Evolutionary conservation across 2,797 vertebrate species (phyloP).

Genomic region (Gymnoscopelus braueri): DNA sequence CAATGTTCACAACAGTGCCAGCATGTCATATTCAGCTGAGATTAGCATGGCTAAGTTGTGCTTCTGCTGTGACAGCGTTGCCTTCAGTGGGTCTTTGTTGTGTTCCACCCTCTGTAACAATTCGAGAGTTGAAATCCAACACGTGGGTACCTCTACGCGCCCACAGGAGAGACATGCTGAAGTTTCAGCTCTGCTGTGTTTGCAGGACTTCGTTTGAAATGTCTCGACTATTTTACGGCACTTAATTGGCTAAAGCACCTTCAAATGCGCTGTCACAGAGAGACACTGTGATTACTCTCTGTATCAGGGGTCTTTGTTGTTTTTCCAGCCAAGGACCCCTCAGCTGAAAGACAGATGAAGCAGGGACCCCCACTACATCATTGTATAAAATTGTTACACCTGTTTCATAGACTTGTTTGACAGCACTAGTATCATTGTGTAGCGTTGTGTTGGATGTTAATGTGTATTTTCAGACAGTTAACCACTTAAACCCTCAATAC

Average conservation of each 20-base stretch:
- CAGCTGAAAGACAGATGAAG: too few species aligned
- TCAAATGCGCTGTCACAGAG: conserved; percentile 12
- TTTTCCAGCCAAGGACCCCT: too few species aligned
- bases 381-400: too few species aligned
- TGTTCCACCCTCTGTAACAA: conserved; percentile 23
- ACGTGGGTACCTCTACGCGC: conserved; percentile 9
- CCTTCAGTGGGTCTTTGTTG: conserved; percentile 31
- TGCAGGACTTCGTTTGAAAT: conserved; percentile 30
- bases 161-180: conserved; percentile 7
- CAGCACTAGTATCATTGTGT: too few species aligned
- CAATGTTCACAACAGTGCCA: conserved; percentile 20
- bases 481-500: too few species aligned
- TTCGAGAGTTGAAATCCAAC: conserved; percentile 31
- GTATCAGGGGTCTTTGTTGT: too few species aligned
- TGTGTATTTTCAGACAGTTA: too few species aligned
- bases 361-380: too few species aligned
- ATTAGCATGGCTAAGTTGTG: conserved; percentile 13
- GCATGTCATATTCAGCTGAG: conserved; percentile 23
- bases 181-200: conserved; percentile 22
- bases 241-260: background rate
- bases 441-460: too few species aligned
- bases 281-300: background rate
- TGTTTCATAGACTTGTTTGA: too few species aligned
- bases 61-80: conserved; percentile 20
- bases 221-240: conserved; percentile 10